These are phyloP conservation scores for Anguilla marmorata DNA, from an alignment of 2,797 vertebrate genomes.

Conservation along the genomic window DNA sequence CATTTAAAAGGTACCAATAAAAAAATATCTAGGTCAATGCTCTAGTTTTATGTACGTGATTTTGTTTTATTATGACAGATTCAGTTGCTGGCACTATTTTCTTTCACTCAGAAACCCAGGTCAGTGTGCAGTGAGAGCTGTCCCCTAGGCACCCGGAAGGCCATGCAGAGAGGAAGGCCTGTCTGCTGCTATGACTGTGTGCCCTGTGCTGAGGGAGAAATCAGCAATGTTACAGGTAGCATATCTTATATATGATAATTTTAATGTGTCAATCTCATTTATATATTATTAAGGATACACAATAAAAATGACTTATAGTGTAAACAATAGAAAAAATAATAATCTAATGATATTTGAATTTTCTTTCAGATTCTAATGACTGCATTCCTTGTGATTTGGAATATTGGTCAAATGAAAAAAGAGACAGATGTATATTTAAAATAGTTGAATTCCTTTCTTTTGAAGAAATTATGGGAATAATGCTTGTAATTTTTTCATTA, in stretches of 20 bases:
- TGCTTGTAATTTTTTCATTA: slow-evolving; percentile 47
- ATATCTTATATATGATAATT: not conserved
- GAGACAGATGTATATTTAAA: slow-evolving; percentile 48
- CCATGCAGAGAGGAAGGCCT: slow-evolving; percentile 36
- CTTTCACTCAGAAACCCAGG: slow-evolving; percentile 21
- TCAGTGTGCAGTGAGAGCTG: slow-evolving; percentile 44
- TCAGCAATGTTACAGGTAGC: slow-evolving; percentile 38
- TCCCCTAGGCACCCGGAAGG: slow-evolving; percentile 37
- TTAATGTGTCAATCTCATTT: not conserved
- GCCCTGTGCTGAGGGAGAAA: slow-evolving; percentile 32
- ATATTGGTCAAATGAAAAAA: slow-evolving; percentile 36
- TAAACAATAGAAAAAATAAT: not conserved
- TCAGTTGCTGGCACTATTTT: not conserved
- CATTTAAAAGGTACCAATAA: not conserved
- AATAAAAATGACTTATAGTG: not conserved
- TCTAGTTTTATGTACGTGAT: not conserved
- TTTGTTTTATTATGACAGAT: not conserved
- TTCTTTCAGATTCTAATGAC: slow-evolving; percentile 40
- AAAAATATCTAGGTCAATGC: not conserved
- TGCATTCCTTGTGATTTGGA: slow-evolving; percentile 34
- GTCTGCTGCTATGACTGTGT: slow-evolving; percentile 41
- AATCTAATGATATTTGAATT: not conserved
- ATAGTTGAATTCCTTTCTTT: slow-evolving; percentile 51
- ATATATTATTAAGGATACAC: not conserved
- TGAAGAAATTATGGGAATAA: slow-evolving; percentile 51